Base-by-base conservation (phyloP, 2,888 invertebrate species). In the Athalia cordata region DNA sequence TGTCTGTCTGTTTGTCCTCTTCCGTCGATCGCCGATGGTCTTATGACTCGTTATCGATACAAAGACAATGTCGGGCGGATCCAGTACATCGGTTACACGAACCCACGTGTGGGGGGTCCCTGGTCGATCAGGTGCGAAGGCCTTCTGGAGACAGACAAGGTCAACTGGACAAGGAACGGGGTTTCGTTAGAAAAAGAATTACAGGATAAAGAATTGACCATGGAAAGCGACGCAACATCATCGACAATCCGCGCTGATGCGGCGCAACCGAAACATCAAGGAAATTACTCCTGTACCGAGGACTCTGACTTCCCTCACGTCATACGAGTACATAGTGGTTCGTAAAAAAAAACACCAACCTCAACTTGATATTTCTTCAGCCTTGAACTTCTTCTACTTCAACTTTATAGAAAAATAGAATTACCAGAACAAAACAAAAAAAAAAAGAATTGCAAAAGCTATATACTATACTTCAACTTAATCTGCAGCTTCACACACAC, bases 151-250 rank as follows among this genome's bases (percentile, higher is more conserved):
- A 81, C 81, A 70, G 83, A 86, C 66, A 77, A 65, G 78, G 84
- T 89, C 81, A 83, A 81, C 74, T 89, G 89, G 89, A 89, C 87
- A 78, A 86, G 86, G 79, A 87, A 89, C 78, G 89, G 86, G 66
- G 82, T 85, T 67, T 81, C 83, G 15, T 80, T 89, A 72, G 84
- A 83, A 62, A 79, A 83, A 13, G 87, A 88, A 67, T 79, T 89
- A 65, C 79, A 85, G 52, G 85, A 84, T 52, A 87, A 87, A 55
- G 82, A 86, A 75, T 80, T 88, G 67, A 84, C 86, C 50, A 15
- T 77, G 45, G 81, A 83, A 67, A 81, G 79, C 45, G 49, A 29
- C 8, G 82, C 79, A 49, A 79, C 80, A n/a, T 82, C 82, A 45
- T 82, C 64, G 62, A 64, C 9, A 9, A 11, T 75, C 9, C 86